Percentiles rank a stretch among this genome's conserved stretches.
Evolutionary conservation across 2,888 invertebrate species (phyloP).

Genomic region (Hirtodrosophila trivittata): DNA sequence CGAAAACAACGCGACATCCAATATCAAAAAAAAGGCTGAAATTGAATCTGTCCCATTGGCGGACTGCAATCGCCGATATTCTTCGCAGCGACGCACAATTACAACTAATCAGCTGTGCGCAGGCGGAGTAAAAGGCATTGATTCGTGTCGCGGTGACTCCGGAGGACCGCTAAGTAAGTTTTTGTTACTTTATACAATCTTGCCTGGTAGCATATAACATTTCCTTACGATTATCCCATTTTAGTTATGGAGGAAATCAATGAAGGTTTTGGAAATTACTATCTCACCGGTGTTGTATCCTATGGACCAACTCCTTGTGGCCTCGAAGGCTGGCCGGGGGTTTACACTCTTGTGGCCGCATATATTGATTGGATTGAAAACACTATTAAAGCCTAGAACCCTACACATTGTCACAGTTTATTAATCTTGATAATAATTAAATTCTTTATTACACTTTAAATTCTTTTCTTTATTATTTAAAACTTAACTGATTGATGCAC

Average conservation of each 20-base stretch:
- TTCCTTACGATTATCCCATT: neutral
- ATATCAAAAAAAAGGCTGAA: slow-evolving; percentile 85
- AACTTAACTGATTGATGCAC: no score
- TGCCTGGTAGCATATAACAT: neutral
- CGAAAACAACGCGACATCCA: slow-evolving; percentile 84
- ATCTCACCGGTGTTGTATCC: slow-evolving; percentile 86
- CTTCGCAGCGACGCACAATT: slow-evolving; percentile 82
- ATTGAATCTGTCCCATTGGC: slow-evolving; percentile 84
- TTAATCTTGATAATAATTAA: no score
- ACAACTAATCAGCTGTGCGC: slow-evolving; percentile 86
- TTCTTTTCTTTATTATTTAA: no score
- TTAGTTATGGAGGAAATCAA: slow-evolving; percentile 83
- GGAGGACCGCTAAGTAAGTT: slow-evolving; percentile 85
- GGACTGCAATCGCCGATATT: slow-evolving; percentile 85
- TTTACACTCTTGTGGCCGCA: slow-evolving; percentile 86
- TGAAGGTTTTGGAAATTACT: slow-evolving; percentile 84
- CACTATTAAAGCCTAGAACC: slow-evolving; percentile 50
- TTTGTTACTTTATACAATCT: no score
- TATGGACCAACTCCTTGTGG: slow-evolving; percentile 88
- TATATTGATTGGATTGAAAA: slow-evolving; percentile 86
- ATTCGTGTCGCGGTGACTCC: slow-evolving; percentile 86
- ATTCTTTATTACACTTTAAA: no score
- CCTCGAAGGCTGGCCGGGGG: slow-evolving; percentile 86
- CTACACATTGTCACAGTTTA: no score
- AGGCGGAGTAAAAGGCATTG: slow-evolving; percentile 85